Percentiles rank a stretch among this genome's conserved stretches.
phyloP scores from a whole-genome alignment of 1,140 invertebrate species.

The Drosophila nasuta region DNA sequence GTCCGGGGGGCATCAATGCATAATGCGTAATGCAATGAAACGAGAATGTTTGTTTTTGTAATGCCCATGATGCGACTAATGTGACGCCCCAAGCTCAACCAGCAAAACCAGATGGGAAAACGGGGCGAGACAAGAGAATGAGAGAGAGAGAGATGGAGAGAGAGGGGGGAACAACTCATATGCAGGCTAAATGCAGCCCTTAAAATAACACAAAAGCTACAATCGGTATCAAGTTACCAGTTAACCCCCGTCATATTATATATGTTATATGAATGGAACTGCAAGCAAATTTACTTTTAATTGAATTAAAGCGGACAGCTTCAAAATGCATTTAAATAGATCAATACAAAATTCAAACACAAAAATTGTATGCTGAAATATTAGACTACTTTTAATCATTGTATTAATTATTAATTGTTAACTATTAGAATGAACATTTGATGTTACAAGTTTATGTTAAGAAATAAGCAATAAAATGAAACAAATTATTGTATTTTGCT shows the following conservation, averaged over 20 bases:
- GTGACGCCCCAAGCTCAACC: slow-evolving; percentile 12
- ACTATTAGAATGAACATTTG: too few relatives aligned
- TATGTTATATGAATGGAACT: neutral
- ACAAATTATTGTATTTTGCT: too few relatives aligned
- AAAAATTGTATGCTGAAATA: too few relatives aligned
- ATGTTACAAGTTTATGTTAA: too few relatives aligned
- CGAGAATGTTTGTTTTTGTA: slow-evolving; percentile 68
- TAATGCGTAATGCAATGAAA: slow-evolving; percentile 70
- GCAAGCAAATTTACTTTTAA: neutral
- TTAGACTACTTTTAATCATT: too few relatives aligned
- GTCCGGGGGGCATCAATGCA: slow-evolving; percentile 48
- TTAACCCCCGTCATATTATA: neutral
- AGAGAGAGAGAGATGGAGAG: neutral
- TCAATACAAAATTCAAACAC: neutral
- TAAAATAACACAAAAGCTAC: slow-evolving; percentile 1
- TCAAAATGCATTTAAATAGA: neutral
- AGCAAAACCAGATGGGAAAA: neutral
- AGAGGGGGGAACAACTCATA: neutral
- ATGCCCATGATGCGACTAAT: slow-evolving; percentile 50
- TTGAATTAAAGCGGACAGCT: neutral
- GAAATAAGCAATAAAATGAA: too few relatives aligned
- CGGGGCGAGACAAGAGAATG: neutral
- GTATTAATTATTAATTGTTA: too few relatives aligned
- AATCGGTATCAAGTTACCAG: slow-evolving; percentile 12
- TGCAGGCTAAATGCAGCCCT: slow-evolving; percentile 18